Conservation (phyloP, 1,140 invertebrate species). For the Drosophila tristis region DNA sequence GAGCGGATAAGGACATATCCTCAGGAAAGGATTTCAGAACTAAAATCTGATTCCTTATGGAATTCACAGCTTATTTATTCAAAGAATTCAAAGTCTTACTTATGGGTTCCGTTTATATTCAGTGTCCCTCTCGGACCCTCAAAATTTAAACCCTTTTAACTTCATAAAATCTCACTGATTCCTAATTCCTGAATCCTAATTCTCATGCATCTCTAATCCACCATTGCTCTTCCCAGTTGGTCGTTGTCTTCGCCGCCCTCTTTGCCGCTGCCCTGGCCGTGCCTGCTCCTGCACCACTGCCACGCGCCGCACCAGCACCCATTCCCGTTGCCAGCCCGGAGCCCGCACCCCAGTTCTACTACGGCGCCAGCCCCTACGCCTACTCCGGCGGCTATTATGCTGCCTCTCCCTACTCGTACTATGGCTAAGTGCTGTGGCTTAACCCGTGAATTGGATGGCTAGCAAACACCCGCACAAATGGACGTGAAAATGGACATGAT, state of each 20-base stretch:
- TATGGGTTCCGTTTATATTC: no score
- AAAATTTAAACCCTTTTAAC: no score
- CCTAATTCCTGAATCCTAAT: background rate
- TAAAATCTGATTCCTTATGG: no score
- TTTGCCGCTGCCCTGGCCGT: constrained; percentile 68
- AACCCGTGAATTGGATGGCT: constrained; percentile 18
- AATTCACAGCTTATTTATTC: no score
- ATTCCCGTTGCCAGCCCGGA: constrained; percentile 65
- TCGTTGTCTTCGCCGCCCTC: constrained; percentile 74
- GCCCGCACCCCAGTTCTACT: constrained; percentile 75
- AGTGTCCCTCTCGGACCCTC: no score
- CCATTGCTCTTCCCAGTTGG: constrained; percentile 34
- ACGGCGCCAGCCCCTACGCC: constrained; percentile 69
- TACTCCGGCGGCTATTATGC: constrained; percentile 71
- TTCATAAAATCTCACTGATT: no score
- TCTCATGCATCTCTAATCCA: background rate
- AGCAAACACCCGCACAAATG: constrained; percentile 27
- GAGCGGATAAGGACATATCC: no score
- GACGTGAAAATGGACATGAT: constrained; percentile 53
- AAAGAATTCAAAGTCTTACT: no score
- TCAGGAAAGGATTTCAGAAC: no score
- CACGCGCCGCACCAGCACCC: constrained; percentile 63
- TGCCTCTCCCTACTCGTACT: constrained; percentile 75
- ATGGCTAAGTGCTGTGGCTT: constrained; percentile 57
- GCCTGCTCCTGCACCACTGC: constrained; percentile 54